Evolutionary conservation across 2,113 vertebrate species (phyloP), one percentile per base, ranked within the genome.

Genomic region (Micronycteris hirsuta): DNA sequence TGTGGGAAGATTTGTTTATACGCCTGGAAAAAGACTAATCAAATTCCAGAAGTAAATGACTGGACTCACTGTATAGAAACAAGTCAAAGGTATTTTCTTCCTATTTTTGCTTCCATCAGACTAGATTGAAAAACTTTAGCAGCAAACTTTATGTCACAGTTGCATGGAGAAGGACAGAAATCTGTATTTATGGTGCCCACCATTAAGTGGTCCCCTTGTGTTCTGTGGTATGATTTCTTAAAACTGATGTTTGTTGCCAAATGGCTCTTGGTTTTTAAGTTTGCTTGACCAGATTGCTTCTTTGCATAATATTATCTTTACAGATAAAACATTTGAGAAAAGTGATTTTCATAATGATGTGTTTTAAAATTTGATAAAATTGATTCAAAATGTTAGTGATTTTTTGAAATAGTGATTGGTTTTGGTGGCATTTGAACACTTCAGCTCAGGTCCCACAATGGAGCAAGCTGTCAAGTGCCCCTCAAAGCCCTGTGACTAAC

Each of bases 1-100:
- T 98, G 96, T 45, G 99, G 99, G 77, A 99, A 98, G 95, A 99
- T 99, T 95, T 77, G 97, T 43, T 97, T 99, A 93, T 99, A 99
- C 90, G 99, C 98, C 2, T 99, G 99, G 99, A 99, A 98, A 78
- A 98, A 98, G 70, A 96, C 93, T 58, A 95, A 97, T 54, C 97
- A 99, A 89, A 94, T 97, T 38, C 97, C 98, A 67, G 88, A 97
- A 89, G 94, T 97, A 91, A 94, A 96, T 36, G 99, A 99, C 89
- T 99, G 99, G 99, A 98, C 74, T 71, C 96, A 33, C 22, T 99
- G 98, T 97, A 85, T 97, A 83, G 98, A 99, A 97, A 99, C 99
- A 1, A 98, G 97, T 97, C 49, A 91, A 94, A 99, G 98, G 99
- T 99, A 99, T 98, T 98, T 98, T 97, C 97, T 97, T 77, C 36